Evolutionary conservation across 2,113 vertebrate species (phyloP).

Genomic region (Channa maculata): DNA sequence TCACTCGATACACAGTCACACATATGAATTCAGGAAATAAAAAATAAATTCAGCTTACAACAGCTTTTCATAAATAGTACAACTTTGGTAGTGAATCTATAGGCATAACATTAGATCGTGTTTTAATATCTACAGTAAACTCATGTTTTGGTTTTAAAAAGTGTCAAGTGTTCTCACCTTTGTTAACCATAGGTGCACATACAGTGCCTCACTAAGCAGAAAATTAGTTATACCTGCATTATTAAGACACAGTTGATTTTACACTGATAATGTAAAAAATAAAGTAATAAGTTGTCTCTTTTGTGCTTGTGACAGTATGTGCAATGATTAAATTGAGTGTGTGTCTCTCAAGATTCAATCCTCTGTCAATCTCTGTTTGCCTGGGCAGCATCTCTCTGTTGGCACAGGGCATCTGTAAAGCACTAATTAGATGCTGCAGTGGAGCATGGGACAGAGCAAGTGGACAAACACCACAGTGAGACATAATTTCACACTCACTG

Average conservation of each 20-base stretch:
- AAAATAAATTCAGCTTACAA: not conserved
- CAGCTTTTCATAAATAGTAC: not conserved
- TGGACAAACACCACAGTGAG: slow-evolving; percentile 64
- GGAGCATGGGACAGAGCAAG: slow-evolving; percentile 58
- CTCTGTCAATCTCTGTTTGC: slow-evolving; percentile 12
- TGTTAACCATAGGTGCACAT: too few species aligned
- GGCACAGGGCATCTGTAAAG: slow-evolving; percentile 51
- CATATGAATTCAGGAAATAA: not conserved
- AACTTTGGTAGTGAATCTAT: too few species aligned
- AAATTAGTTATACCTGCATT: too few species aligned
- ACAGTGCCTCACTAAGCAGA: too few species aligned
- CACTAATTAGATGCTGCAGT: slow-evolving; percentile 69
- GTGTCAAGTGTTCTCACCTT: too few species aligned
- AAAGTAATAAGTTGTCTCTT: too few species aligned
- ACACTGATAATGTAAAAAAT: too few species aligned
- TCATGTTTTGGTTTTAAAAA: too few species aligned
- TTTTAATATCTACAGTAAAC: too few species aligned
- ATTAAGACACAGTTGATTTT: too few species aligned
- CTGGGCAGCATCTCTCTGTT: slow-evolving; percentile 28
- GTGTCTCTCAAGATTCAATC: slow-evolving; percentile 13
- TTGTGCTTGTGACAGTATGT: not conserved
- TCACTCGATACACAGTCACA: not conserved
- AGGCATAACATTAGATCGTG: too few species aligned
- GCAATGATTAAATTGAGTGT: not conserved
- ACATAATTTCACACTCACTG: slow-evolving; percentile 78